These are phyloP conservation scores for Siphonodentalium dalli DNA, from an alignment of 2,888 invertebrate species.

Conservation along the genomic window DNA sequence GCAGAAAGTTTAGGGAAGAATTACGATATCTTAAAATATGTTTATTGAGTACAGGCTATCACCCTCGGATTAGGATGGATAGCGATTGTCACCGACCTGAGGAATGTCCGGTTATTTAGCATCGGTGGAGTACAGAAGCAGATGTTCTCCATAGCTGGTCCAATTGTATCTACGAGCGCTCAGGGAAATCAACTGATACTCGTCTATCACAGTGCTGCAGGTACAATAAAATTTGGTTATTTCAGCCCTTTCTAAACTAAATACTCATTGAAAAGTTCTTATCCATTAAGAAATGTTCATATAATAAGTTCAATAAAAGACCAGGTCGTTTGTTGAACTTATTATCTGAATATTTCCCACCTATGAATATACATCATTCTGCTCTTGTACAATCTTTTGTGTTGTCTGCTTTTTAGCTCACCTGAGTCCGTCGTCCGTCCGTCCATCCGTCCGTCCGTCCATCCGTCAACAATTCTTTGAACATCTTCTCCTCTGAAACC, in stretches of 20 bases:
- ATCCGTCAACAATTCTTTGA: no score
- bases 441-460: no score
- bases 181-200: conserved; percentile 72
- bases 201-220: conserved; percentile 73
- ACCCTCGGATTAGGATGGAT: conserved; percentile 74
- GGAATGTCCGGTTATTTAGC: conserved; percentile 83
- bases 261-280: not conserved
- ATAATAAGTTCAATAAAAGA: no score
- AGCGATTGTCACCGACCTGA: conserved; percentile 78
- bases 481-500: no score
- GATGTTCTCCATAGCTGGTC: conserved; percentile 77
- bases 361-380: not conserved
- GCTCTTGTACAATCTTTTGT: no score
- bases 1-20: no score
- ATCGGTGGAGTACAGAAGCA: conserved; percentile 87
- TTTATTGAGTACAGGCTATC: conserved; percentile 67
- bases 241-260: no score
- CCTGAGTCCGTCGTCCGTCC: no score
- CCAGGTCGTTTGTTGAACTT: not conserved
- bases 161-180: conserved; percentile 75
- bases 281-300: no score
- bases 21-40: not conserved
- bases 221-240: conserved; percentile 33
- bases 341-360: not conserved
- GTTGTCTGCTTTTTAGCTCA: no score